Percentiles rank a stretch among this genome's conserved stretches.
These are phyloP conservation scores for Zeugodacus cucurbitae DNA, from an alignment of 1,140 invertebrate species.

Conservation along the genomic window DNA sequence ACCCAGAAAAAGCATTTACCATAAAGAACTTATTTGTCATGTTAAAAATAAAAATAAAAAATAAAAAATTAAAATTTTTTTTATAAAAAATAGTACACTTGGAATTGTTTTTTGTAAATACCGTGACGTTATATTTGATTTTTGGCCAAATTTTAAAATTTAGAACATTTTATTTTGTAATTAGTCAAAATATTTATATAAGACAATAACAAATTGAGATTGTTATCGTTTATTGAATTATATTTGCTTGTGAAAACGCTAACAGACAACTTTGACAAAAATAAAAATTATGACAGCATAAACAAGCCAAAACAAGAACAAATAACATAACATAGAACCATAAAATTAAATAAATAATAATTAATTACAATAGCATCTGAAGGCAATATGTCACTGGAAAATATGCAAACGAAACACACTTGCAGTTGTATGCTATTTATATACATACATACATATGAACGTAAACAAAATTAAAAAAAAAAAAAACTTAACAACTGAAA, in stretches of 20 bases:
- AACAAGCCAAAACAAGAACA: not conserved
- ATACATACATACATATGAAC: not conserved
- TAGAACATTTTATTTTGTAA: not conserved
- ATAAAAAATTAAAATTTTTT: too few relatives aligned
- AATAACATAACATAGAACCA: not conserved
- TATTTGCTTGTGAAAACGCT: not conserved
- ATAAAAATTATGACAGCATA: not conserved
- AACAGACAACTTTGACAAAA: not conserved
- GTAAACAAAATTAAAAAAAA: not conserved
- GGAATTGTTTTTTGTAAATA: not conserved
- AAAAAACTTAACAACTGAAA: not conserved
- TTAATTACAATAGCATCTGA: not conserved
- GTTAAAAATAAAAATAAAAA: not conserved
- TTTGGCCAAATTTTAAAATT: not conserved
- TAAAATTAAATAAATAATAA: not conserved
- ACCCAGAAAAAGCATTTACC: not conserved
- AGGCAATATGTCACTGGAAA: not conserved
- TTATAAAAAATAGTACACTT: too few relatives aligned
- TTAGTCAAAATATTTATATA: slow-evolving; percentile 24
- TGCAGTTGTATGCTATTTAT: not conserved
- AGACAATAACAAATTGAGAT: slow-evolving; percentile 28
- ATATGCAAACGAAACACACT: not conserved
- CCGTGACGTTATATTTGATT: not conserved
- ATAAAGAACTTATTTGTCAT: not conserved
- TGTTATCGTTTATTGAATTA: not conserved